These are phyloP conservation scores for Microchrysa polita DNA, from an alignment of 2,888 invertebrate genomes.

Conservation along the genomic window DNA sequence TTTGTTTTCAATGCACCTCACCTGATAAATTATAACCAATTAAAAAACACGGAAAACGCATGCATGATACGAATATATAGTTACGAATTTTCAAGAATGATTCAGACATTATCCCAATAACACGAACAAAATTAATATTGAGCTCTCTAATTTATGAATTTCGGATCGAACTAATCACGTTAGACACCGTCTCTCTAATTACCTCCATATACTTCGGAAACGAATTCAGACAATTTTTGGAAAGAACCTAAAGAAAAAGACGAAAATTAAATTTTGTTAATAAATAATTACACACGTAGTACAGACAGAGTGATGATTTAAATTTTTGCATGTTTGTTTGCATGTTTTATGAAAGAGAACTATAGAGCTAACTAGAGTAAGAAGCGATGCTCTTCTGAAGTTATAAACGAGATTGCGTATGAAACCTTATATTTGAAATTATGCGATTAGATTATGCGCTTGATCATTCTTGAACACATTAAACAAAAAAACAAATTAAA, in stretches of 20 bases:
- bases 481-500: constrained; percentile 26
- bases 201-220: constrained; percentile 68
- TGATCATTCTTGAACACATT: constrained; percentile 51
- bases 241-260: constrained; percentile 63
- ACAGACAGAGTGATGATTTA: too few species aligned
- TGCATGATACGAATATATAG: constrained; percentile 9
- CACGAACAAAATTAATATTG: not conserved
- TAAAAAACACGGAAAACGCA: constrained; percentile 30
- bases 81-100: constrained; percentile 51
- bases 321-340: not conserved
- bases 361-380: constrained; percentile 2
- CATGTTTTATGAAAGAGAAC: not conserved
- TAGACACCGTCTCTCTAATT: constrained; percentile 58
- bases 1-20: not conserved
- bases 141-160: constrained; percentile 12
- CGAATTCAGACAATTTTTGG: constrained; percentile 61
- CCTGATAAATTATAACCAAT: not conserved
- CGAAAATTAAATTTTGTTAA: constrained; percentile 48
- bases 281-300: constrained; percentile 5
- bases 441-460: constrained; percentile 38
- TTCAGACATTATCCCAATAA: constrained; percentile 44
- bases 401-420: not conserved
- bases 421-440: not conserved
- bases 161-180: constrained; percentile 37
- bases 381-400: constrained; percentile 20